phyloP scores from a whole-genome alignment of 2,797 vertebrate genomes.

The Calcarius lapponicus region DNA sequence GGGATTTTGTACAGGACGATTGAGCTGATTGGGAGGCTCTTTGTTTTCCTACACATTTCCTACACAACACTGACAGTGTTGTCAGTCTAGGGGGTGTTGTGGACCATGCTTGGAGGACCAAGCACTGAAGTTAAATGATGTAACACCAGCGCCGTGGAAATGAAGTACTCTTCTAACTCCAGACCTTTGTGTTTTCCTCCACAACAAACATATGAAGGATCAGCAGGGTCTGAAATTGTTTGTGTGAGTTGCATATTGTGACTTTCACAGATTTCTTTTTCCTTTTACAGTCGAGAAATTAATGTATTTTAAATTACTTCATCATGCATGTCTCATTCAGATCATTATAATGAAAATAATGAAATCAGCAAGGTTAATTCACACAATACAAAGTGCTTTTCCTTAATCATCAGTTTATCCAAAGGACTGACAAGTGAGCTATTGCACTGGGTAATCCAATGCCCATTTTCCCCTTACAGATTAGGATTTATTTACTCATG shows the following conservation, averaged over 20 bases:
- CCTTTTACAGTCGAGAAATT: background rate
- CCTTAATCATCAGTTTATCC: slow-evolving; percentile 52
- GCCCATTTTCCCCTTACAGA: background rate
- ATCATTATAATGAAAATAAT: slow-evolving; percentile 32
- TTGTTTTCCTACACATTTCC: background rate
- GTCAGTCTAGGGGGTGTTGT: background rate
- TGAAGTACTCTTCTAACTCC: background rate
- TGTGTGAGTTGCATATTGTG: background rate
- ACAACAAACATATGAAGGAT: background rate
- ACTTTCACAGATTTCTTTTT: background rate
- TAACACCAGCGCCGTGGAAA: background rate
- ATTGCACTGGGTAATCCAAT: slow-evolving; percentile 27
- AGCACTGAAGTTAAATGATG: rapidly evolving
- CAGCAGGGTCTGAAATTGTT: background rate
- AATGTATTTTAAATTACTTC: background rate
- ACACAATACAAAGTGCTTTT: slow-evolving; percentile 8
- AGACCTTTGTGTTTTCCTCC: background rate
- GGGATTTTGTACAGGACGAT: background rate
- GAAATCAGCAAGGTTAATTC: slow-evolving; percentile 52
- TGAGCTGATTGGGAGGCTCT: background rate
- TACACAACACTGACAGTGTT: background rate
- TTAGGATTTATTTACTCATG: slow-evolving; percentile 50
- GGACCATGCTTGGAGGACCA: background rate
- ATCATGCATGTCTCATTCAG: background rate
- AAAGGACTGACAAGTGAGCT: slow-evolving; percentile 13